Base-by-base conservation (phyloP, 2,888 invertebrate species). In the Scaptomyza parva region DNA sequence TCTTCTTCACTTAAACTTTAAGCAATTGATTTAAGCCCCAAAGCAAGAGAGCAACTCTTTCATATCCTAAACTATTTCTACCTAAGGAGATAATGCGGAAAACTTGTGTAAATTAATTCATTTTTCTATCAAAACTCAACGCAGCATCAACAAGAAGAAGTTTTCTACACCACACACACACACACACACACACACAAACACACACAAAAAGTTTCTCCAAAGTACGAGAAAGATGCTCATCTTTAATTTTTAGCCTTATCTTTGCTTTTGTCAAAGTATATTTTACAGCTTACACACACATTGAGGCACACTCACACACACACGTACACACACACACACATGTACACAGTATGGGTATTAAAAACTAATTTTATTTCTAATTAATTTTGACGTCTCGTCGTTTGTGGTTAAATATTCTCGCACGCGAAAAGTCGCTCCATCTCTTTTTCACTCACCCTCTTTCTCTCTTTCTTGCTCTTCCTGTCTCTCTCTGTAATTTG, bases 301-400 rank as follows among this genome's bases (percentile, higher is more conserved):
- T 26, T 50, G 7, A 17, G 17, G 17, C 22, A n/a, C 18, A 39
- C 48, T 28, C 37, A 35, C 26, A 20, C 20, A n/a, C 18, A 35
- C 51, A 37, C 40, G 39, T 39, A 48, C 61, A 57, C 66, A 69
- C 78, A 69, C 26, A 20, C 20, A n/a, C 18, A 35, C 51, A 37
- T 37, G 39, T 39, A 48, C 61, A 57, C 66, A 69, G n/a, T 75
- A 69, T 64, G 78, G 70, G 72, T 75, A 84, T 86, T 84, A 86
- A 86, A 86, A 84, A 84, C 87, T 84, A 86, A 84, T 86, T 85
- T 86, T 86, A 86, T 84, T 84, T 86, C 87, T 84, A 86, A 84
- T 86, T 84, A 86, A 84, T 82, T 82, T 82, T 82, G 82, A 82
- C 87, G 87, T 87, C 82, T 87, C 79, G 82, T 87, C 82, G 86